Conservation (phyloP, 2,888 invertebrate genomes). For the Microctonus hyperodae region DNA sequence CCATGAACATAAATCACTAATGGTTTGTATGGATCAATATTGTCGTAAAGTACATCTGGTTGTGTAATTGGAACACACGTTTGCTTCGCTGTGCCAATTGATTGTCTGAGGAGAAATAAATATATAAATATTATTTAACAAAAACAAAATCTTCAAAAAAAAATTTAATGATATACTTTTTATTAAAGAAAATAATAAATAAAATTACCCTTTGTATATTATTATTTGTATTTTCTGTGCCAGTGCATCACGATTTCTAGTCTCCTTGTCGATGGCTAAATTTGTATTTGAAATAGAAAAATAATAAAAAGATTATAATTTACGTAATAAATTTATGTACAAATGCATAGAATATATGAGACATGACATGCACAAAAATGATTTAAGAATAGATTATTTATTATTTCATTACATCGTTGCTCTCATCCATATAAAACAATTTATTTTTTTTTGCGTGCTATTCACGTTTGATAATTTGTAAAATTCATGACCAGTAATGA, state of each 20-base stretch:
- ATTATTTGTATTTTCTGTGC: conserved; percentile 16
- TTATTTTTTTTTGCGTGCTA: too few species aligned
- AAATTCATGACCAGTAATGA: too few species aligned
- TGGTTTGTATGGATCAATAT: conserved; percentile 39
- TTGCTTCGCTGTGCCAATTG: conserved; percentile 5
- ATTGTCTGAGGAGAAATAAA: background rate
- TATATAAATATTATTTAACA: too few species aligned
- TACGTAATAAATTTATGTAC: background rate
- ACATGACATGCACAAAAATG: background rate
- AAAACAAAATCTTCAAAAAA: too few species aligned
- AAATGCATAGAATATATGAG: background rate
- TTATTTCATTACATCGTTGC: too few species aligned
- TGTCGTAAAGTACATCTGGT: conserved; percentile 30
- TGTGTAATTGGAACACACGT: conserved; percentile 29
- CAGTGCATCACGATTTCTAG: too few species aligned
- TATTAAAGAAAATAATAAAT: background rate
- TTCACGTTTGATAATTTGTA: too few species aligned
- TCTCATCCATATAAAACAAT: too few species aligned
- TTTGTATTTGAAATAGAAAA: background rate
- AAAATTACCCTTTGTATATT: conserved; percentile 33
- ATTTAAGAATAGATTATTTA: too few species aligned
- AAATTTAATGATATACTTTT: background rate
- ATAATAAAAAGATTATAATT: background rate
- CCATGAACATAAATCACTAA: conserved; percentile 46
- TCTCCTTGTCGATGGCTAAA: too few species aligned